Evolutionary conservation across 2,888 invertebrate genomes (phyloP), one percentile per base, ranked within the genome.

Genomic region (Himalopsyche tibetana): DNA sequence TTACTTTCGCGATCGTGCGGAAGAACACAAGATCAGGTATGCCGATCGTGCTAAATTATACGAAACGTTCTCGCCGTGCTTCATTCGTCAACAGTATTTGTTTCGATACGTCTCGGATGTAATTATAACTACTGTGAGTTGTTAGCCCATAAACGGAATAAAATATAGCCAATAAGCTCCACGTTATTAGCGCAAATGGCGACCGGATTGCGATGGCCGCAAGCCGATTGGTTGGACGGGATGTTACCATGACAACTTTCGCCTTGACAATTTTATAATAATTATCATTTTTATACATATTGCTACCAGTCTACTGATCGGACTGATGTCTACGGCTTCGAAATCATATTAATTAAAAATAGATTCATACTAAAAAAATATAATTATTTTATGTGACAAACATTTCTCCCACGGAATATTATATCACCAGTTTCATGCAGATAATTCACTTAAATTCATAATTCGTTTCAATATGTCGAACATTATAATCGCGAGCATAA

Each of bases 161-260:
- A 85, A 82, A 85, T 85, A 85, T 87, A 83, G 74, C 87, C 87
- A 87, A 85, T 87, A 85, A 87, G 51, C 79, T 51, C 42, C 28
- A 69, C 79, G 87, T 80, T 63, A 85, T 87, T 87, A 69, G 85
- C 83, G 45, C 80, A 85, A 82, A 82, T 85, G 55, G 79, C 82
- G 28, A 55, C 85, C 85, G 82, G 80, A 83, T 83, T 82, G 63
- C 82, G 15, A 55, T 69, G n/a, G 19, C 85, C 63, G 45, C 28
- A 28, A 42, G 42, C 80, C 80, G 74, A 87, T 87, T 87, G 87
- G 87, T 11, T 81, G 83, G 17, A 45, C 83, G 83, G 83, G 69
- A 83, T 83, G 51, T 83, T 69, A 51, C 74, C 19, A 55, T 17
- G 83, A 83, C 83, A 69, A 83, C 83, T 83, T 83, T 83, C 83